A percentile compares a stretch with the other conserved stretches of the same genome.
These are phyloP conservation scores for Polydrusus pterygomalis DNA, from an alignment of 2,888 invertebrate species.

Conservation along the genomic window DNA sequence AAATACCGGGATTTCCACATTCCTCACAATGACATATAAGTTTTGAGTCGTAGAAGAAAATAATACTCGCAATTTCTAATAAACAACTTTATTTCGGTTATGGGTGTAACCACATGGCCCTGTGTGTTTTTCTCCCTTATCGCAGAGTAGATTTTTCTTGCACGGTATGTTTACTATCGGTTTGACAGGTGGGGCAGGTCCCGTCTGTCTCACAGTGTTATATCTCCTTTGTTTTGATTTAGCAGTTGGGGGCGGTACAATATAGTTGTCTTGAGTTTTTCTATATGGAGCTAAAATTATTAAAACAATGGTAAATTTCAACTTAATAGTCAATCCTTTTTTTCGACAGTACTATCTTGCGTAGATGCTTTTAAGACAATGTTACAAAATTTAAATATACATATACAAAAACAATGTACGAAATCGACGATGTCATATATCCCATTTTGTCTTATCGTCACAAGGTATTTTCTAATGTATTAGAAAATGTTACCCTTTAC, in stretches of 20 bases:
- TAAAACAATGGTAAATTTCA: too few species aligned
- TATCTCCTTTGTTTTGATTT: neutral
- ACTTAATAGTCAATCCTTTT: too few species aligned
- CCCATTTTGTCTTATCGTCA: too few species aligned
- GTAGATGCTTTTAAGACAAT: too few species aligned
- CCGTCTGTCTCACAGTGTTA: neutral
- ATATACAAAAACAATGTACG: too few species aligned
- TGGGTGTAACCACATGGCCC: slow-evolving; percentile 49
- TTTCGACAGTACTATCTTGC: neutral
- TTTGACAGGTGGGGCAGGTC: neutral
- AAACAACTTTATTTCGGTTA: slow-evolving; percentile 40
- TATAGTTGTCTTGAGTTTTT: neutral
- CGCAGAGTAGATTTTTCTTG: slow-evolving; percentile 50
- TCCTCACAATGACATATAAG: too few species aligned
- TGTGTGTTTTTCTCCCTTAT: slow-evolving; percentile 44
- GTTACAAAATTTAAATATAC: too few species aligned
- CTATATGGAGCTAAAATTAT: neutral
- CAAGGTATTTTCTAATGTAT: too few species aligned
- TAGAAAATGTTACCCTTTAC: slow-evolving; percentile 5
- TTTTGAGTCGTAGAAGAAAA: too few species aligned
- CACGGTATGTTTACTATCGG: slow-evolving; percentile 33
- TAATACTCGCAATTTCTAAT: neutral
- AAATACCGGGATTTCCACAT: too few species aligned
- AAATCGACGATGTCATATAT: too few species aligned
- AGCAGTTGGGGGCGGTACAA: neutral